phyloP scores from a whole-genome alignment of 2,113 vertebrate genomes.

The Actenoides lindsayi region DNA sequence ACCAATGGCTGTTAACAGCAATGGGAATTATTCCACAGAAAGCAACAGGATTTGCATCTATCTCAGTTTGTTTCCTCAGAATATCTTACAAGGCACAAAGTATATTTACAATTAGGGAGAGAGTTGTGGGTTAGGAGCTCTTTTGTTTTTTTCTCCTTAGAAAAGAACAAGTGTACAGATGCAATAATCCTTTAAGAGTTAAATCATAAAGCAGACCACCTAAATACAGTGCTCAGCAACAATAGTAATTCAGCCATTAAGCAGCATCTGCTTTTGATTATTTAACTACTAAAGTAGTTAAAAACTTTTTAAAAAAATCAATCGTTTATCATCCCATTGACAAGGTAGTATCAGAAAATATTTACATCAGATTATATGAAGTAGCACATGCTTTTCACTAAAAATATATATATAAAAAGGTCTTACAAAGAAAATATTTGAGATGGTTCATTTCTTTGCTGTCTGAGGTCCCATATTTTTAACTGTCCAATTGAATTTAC shows the following conservation, averaged over 20 bases:
- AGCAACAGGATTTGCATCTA: background rate
- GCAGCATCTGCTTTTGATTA: background rate
- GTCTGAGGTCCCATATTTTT: constrained; percentile 95
- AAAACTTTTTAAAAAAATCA: background rate
- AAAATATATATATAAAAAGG: background rate
- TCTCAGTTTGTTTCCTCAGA: background rate
- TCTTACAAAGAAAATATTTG: constrained; percentile 93
- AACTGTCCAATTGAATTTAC: constrained; percentile 98
- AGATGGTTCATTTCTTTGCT: constrained; percentile 89
- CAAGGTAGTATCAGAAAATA: background rate
- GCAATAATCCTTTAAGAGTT: background rate
- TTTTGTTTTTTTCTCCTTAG: background rate
- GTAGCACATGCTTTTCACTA: background rate
- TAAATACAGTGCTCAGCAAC: background rate
- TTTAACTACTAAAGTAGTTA: background rate
- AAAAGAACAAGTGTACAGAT: background rate
- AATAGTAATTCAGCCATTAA: background rate
- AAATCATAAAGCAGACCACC: background rate
- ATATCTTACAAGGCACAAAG: background rate
- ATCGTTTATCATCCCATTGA: background rate
- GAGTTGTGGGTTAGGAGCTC: background rate
- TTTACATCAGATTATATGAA: background rate
- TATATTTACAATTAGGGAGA: background rate
- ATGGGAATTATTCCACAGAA: background rate
- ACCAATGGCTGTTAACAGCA: background rate